These are phyloP conservation scores for Salpingus planirostris DNA, from an alignment of 2,888 invertebrate species.

Conservation along the genomic window DNA sequence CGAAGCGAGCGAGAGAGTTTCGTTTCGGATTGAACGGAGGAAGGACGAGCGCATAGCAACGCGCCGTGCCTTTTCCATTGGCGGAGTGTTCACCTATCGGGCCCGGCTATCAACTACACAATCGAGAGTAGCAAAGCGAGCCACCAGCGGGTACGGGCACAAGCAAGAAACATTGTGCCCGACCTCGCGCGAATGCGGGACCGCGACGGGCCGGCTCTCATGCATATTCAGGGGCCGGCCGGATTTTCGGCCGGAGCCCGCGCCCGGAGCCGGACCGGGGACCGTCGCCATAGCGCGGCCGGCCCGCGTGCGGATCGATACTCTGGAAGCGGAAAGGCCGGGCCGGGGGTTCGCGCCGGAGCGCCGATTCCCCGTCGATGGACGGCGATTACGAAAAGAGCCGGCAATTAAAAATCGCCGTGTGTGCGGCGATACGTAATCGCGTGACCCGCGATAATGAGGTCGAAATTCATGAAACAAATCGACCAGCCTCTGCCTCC, in stretches of 20 bases:
- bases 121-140: constrained; percentile 22
- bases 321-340: too few relatives aligned
- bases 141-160: constrained; percentile 5
- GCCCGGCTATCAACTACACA: constrained; percentile 21
- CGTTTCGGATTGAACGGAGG: too few relatives aligned
- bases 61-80: constrained; percentile 24
- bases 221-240: constrained; percentile 7
- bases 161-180: constrained; percentile 11
- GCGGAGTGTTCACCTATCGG: constrained; percentile 23
- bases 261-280: too few relatives aligned
- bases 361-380: too few relatives aligned
- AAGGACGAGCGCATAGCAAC: constrained; percentile 29
- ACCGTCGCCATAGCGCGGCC: too few relatives aligned
- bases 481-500: constrained; percentile 16
- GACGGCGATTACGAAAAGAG: too few relatives aligned
- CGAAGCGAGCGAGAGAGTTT: constrained; percentile 18
- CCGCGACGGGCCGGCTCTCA: constrained; percentile 6
- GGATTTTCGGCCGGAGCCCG: too few relatives aligned
- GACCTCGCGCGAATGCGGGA: constrained; percentile 4
- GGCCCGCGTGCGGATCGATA: too few relatives aligned
- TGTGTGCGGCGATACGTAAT: constrained; percentile 12
- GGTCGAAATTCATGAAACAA: constrained; percentile 15
- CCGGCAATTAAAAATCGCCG: constrained; percentile 12
- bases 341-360: too few relatives aligned
- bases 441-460: constrained; percentile 15